Evolutionary conservation across 2,113 vertebrate species (phyloP).

Genomic region (Phaetusa simplex): DNA sequence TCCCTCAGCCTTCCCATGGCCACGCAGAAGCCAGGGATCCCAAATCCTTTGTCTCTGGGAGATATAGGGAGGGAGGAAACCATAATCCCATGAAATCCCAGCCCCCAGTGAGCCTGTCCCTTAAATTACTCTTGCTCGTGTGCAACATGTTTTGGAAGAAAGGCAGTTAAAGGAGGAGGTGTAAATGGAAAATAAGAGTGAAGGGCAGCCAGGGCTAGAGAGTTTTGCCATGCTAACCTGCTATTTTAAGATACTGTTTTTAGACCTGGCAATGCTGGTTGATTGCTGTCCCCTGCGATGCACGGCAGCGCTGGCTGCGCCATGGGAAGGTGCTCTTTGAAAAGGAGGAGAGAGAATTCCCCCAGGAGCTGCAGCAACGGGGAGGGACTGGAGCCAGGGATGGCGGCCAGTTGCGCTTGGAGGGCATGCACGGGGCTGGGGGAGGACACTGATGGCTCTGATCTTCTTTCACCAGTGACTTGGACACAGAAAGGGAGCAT

Average conservation of each 20-base stretch:
- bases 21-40: not conserved
- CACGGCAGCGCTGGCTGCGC: rapidly evolving
- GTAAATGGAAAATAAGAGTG: not conserved
- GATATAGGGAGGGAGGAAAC: not conserved
- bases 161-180: not conserved
- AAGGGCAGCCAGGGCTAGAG: not conserved
- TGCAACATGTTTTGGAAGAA: not conserved
- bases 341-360: not conserved
- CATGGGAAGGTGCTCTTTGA: not conserved
- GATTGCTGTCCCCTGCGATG: not conserved
- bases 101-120: not conserved
- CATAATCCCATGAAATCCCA: not conserved
- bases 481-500: not conserved
- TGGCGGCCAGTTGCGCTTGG: not conserved
- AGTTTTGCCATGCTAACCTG: not conserved
- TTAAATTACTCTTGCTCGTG: not conserved
- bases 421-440: not conserved
- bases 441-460: not conserved
- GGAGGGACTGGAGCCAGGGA: not conserved
- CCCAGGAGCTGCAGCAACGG: not conserved
- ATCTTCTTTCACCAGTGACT: not conserved
- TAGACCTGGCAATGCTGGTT: not conserved
- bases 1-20: not conserved
- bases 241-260: not conserved
- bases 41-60: not conserved